phyloP scores from a whole-genome alignment of 2,797 vertebrate species.

The Tapirus indicus region DNA sequence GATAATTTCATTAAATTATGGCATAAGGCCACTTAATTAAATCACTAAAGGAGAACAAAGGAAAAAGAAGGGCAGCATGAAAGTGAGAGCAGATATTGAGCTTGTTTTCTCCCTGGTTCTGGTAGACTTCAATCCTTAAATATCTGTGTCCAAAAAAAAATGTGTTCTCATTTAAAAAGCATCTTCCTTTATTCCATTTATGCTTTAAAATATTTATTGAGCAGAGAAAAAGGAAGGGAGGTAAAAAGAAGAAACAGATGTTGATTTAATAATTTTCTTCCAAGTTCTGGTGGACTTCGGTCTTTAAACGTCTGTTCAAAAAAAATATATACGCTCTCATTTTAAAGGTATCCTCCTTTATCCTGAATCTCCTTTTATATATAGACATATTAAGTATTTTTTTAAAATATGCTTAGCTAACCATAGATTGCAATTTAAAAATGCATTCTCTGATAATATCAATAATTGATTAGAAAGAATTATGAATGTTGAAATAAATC shows the following conservation, averaged over 20 bases:
- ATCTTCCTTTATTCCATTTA: slow-evolving; percentile 76
- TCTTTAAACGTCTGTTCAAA: slow-evolving; percentile 69
- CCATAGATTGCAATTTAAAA: slow-evolving; percentile 27
- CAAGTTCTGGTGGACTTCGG: slow-evolving; percentile 45
- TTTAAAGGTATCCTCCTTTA: slow-evolving; percentile 66
- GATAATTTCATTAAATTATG: neutral
- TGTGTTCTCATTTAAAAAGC: slow-evolving; percentile 40
- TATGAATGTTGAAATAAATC: slow-evolving; percentile 60
- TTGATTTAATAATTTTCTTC: slow-evolving; percentile 64
- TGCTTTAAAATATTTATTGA: slow-evolving; percentile 81
- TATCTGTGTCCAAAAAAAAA: slow-evolving; percentile 42
- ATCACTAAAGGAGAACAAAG: slow-evolving; percentile 18
- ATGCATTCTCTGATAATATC: neutral
- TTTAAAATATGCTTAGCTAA: neutral
- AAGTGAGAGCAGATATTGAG: neutral
- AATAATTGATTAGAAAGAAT: slow-evolving; percentile 51
- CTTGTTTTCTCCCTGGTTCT: slow-evolving; percentile 11
- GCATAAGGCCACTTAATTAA: slow-evolving; percentile 1
- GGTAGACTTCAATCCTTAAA: neutral
- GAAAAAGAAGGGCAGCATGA: neutral
- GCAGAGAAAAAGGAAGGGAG: slow-evolving; percentile 62
- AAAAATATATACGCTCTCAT: slow-evolving; percentile 42
- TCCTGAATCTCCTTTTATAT: slow-evolving; percentile 25
- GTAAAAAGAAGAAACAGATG: slow-evolving; percentile 66
- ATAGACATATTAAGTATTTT: neutral